Percentiles rank a stretch among this genome's conserved stretches.
These are phyloP conservation scores for Alouatta palliata DNA, from an alignment of 2,113 vertebrate genomes.

Conservation along the genomic window DNA sequence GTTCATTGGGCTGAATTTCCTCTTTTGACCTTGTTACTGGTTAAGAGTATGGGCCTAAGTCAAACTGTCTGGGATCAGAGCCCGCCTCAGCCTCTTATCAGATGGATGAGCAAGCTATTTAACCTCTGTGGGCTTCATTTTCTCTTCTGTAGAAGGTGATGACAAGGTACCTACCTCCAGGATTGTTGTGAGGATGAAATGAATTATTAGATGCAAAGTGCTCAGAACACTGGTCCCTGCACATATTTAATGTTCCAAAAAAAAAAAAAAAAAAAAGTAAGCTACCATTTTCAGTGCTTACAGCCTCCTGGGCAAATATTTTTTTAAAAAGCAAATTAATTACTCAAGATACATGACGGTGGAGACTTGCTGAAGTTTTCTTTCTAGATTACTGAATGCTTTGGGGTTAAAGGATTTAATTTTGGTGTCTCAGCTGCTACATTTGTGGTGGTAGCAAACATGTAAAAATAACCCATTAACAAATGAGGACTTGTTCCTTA, in stretches of 20 bases:
- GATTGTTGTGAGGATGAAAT: neutral
- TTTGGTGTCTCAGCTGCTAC: neutral
- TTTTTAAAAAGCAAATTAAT: constrained; percentile 5
- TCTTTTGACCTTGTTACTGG: neutral
- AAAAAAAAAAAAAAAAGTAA: neutral
- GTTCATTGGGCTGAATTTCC: neutral
- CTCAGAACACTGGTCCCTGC: neutral
- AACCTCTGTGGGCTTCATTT: neutral
- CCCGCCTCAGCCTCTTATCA: neutral
- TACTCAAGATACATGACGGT: neutral
- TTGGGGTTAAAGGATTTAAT: constrained; percentile 14
- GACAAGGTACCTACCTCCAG: neutral
- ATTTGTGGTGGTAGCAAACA: neutral
- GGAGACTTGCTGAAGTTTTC: neutral
- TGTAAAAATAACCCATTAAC: neutral
- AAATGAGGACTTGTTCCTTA: neutral
- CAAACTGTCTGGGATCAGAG: neutral
- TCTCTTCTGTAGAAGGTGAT: neutral
- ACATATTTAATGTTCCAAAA: neutral
- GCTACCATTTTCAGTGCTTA: neutral
- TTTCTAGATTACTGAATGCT: neutral
- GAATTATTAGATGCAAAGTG: neutral
- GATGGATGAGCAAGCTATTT: neutral
- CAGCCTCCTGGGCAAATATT: neutral
- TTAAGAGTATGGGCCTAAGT: neutral